Conservation (phyloP, 92 coral and sea anemone species). For the Epizoanthus rinbou region DNA sequence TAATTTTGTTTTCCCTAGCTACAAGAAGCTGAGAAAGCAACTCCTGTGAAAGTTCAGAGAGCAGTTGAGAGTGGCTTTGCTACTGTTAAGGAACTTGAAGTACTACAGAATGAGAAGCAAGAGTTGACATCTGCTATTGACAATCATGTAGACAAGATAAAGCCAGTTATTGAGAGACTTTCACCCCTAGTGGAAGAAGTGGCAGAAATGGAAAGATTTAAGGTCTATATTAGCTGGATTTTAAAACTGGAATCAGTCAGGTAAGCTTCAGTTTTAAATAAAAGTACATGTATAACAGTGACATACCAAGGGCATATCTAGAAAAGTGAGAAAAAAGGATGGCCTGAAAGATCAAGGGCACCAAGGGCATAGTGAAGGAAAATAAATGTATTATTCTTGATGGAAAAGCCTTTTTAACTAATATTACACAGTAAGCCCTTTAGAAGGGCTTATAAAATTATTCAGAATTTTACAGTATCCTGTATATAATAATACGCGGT, state of each 20-base stretch:
- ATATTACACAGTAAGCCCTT: too few species aligned
- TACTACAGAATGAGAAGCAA: conserved; percentile 47
- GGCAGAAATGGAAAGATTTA: conserved; percentile 83
- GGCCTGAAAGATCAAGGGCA: too few species aligned
- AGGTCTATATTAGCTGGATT: conserved; percentile 86
- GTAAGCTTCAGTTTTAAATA: conserved; percentile 45
- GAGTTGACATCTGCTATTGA: conserved; percentile 51
- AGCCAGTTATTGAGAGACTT: conserved; percentile 64
- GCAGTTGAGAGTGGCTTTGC: conserved; percentile 68
- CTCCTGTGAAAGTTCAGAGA: conserved; percentile 68
- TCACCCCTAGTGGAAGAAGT: conserved; percentile 69
- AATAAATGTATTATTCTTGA: too few species aligned
- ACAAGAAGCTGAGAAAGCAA: conserved; percentile 64
- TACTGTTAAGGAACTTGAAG: conserved; percentile 56
- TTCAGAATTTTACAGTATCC: too few species aligned
- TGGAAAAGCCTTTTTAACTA: too few species aligned
- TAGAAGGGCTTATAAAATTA: too few species aligned
- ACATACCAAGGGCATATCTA: too few species aligned
- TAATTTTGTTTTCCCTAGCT: conserved; percentile 44
- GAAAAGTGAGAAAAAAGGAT: too few species aligned
- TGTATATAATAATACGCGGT: too few species aligned
- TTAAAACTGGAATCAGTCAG: conserved; percentile 83
- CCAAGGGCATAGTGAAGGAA: too few species aligned
- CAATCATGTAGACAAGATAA: conserved; percentile 55
- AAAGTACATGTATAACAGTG: too few species aligned